These are phyloP conservation scores for Hofmannophila pseudospretella DNA, from an alignment of 2,888 invertebrate genomes.

Conservation along the genomic window DNA sequence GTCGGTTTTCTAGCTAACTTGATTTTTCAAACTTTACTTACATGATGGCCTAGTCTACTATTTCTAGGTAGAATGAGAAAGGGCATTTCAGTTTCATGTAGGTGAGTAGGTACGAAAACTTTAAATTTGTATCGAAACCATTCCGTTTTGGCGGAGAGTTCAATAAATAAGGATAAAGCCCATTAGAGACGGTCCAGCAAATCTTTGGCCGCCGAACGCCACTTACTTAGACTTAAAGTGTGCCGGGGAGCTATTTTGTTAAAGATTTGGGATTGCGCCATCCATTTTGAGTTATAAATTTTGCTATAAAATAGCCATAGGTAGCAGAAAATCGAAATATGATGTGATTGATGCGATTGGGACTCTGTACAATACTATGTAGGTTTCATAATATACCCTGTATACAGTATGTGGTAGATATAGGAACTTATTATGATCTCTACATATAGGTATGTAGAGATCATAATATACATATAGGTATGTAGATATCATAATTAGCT, in stretches of 20 bases:
- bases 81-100: not conserved
- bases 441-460: too few relatives aligned
- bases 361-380: too few relatives aligned
- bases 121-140: constrained; percentile 52
- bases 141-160: constrained; percentile 51
- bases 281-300: constrained; percentile 57
- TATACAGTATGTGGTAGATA: too few relatives aligned
- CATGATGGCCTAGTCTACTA: too few relatives aligned
- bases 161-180: constrained; percentile 77
- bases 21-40: too few relatives aligned
- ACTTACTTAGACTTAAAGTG: constrained; percentile 78
- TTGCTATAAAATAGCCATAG: not conserved
- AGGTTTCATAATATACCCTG: too few relatives aligned
- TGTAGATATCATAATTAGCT: too few relatives aligned
- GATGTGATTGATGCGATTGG: not conserved
- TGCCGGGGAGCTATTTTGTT: constrained; percentile 67
- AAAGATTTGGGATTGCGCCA: constrained; percentile 69
- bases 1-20: too few relatives aligned
- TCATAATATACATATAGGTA: too few relatives aligned
- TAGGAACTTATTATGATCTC: too few relatives aligned
- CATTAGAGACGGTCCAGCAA: constrained; percentile 77
- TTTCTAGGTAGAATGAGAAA: too few relatives aligned
- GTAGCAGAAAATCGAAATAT: not conserved
- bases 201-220: constrained; percentile 74
- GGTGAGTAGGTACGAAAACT: constrained; percentile 26